phyloP scores from a whole-genome alignment of 2,797 vertebrate genomes.

The Novumbra hubbsi region DNA sequence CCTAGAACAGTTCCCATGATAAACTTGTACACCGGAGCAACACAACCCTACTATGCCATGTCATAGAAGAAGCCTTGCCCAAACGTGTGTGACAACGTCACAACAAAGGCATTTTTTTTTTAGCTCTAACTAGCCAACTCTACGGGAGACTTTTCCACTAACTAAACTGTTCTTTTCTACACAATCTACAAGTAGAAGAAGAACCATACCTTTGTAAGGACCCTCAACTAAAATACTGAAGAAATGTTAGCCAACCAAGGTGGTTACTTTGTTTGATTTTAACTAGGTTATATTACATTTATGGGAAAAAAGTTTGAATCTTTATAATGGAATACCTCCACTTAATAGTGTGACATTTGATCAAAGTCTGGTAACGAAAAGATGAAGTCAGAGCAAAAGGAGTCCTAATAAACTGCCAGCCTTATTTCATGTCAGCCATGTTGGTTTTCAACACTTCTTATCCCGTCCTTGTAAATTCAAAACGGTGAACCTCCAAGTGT shows the following conservation, averaged over 20 bases:
- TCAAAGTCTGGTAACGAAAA: slow-evolving; percentile 22
- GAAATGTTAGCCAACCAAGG: slow-evolving; percentile 36
- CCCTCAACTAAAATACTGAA: slow-evolving; percentile 43
- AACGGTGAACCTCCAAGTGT: slow-evolving; percentile 30
- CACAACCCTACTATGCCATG: not conserved
- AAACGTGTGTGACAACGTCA: slow-evolving; percentile 30
- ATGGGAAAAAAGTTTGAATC: not conserved
- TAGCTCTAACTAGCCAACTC: slow-evolving; percentile 76
- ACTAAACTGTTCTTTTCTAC: slow-evolving; percentile 60
- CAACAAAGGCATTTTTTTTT: slow-evolving; percentile 50
- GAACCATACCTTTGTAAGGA: slow-evolving; percentile 44
- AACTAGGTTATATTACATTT: not conserved
- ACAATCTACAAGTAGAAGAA: slow-evolving; percentile 35
- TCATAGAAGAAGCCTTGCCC: not conserved
- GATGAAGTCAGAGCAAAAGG: not conserved
- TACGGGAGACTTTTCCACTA: slow-evolving; percentile 53
- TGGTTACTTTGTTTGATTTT: slow-evolving; percentile 19
- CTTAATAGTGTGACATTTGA: not conserved
- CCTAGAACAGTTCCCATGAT: not conserved
- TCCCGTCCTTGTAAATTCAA: slow-evolving; percentile 36
- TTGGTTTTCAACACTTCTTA: not conserved
- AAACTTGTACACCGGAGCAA: not conserved
- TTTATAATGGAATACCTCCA: not conserved
- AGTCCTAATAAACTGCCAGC: not conserved
- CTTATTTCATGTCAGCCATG: slow-evolving; percentile 2